Evolutionary conservation across 2,888 invertebrate genomes (phyloP).

Genomic region (Athrips mouffetella): DNA sequence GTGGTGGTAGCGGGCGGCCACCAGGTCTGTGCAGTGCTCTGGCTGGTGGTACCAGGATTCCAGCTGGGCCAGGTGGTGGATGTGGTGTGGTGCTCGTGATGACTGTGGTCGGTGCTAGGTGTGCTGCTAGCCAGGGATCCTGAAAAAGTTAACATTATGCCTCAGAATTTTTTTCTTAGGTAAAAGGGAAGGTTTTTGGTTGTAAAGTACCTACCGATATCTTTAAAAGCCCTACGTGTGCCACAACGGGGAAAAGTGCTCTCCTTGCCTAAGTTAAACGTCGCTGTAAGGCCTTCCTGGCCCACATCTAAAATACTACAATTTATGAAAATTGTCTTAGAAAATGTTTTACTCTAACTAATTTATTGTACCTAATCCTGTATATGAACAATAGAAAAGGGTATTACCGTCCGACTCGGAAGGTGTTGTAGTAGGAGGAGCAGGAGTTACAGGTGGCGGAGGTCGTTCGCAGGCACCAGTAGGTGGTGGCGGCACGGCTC

Average conservation of each 20-base stretch:
- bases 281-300: too few species aligned
- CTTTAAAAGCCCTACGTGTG: too few species aligned
- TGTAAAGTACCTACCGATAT: too few species aligned
- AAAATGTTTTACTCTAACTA: too few species aligned
- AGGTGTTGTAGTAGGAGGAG: constrained; percentile 86
- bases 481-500: constrained; percentile 70
- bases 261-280: too few species aligned
- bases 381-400: too few species aligned
- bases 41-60: constrained; percentile 53
- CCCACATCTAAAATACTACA: too few species aligned
- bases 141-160: constrained; percentile 20
- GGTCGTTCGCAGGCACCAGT: constrained; percentile 82
- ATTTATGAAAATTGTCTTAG: too few species aligned
- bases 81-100: constrained; percentile 50
- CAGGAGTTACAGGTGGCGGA: constrained; percentile 84
- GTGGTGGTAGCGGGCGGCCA: constrained; percentile 50
- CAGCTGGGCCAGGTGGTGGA: constrained; percentile 69
- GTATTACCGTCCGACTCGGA: constrained; percentile 55
- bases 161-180: too few species aligned
- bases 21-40: constrained; percentile 52
- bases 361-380: too few species aligned
- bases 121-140: constrained; percentile 42
- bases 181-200: too few species aligned
- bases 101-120: constrained; percentile 39
- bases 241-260: too few species aligned